Evolutionary conservation across 2,797 vertebrate genomes (phyloP).

Genomic region (Margarornis squamiger): DNA sequence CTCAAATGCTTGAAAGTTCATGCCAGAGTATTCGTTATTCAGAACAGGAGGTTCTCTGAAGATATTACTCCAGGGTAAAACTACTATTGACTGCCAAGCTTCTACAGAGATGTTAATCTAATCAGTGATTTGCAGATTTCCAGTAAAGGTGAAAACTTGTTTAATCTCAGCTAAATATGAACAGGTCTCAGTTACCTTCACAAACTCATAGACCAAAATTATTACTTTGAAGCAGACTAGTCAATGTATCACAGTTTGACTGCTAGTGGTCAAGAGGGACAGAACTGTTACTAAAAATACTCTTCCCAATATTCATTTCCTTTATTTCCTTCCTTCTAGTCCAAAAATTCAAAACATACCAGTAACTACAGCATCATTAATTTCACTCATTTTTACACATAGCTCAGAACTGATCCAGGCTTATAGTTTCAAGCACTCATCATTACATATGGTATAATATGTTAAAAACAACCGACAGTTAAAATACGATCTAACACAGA

Average conservation of each 20-base stretch:
- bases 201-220: not conserved
- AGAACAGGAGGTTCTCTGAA: conserved; percentile 6
- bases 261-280: not conserved
- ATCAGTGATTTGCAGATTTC: conserved; percentile 18
- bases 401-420: not conserved
- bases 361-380: not conserved
- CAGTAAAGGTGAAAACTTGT: not conserved
- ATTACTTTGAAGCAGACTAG: not conserved
- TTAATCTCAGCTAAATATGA: not conserved
- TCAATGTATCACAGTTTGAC: not conserved
- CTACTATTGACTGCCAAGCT: conserved; percentile 6
- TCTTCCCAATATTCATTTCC: not conserved
- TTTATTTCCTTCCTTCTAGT: not conserved
- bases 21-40: conserved; percentile 4
- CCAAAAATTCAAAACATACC: not conserved
- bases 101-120: conserved; percentile 25
- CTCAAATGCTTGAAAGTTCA: not conserved
- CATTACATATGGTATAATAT: not conserved
- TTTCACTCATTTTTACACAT: not conserved
- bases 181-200: not conserved
- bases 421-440: not conserved
- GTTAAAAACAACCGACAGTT: not conserved
- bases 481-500: not conserved
- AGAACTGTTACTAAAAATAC: not conserved
- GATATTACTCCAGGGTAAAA: not conserved